Evolutionary conservation across 2,888 invertebrate species (phyloP).

Genomic region (Apamea epomidion): DNA sequence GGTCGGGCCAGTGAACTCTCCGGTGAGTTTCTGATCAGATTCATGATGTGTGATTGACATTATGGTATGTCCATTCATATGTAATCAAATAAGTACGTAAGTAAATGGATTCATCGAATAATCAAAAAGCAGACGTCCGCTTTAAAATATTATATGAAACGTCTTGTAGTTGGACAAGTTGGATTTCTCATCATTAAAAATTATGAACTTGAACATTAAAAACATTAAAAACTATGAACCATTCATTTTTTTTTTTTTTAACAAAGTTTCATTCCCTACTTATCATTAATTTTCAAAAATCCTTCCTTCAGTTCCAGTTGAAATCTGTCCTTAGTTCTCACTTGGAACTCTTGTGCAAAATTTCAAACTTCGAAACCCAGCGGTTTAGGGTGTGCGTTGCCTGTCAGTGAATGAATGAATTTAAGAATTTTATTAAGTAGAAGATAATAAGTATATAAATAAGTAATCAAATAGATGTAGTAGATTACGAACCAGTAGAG

Average conservation of each 20-base stretch:
- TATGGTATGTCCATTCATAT: not conserved
- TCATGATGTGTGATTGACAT: constrained; percentile 19
- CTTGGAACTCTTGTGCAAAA: not conserved
- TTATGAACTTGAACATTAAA: too few relatives aligned
- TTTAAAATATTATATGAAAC: not conserved
- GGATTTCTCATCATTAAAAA: not conserved
- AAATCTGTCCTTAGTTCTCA: too few relatives aligned
- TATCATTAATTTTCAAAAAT: not conserved
- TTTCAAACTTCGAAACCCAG: not conserved
- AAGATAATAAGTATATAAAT: not conserved
- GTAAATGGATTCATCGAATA: not conserved
- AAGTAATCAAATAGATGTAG: not conserved
- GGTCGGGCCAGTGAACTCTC: constrained; percentile 58
- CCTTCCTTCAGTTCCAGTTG: not conserved
- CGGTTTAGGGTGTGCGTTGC: not conserved
- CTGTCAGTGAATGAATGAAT: not conserved
- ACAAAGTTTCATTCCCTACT: not conserved
- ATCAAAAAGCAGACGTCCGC: not conserved
- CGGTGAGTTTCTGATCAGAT: constrained; percentile 12
- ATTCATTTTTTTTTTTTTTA: too few relatives aligned
- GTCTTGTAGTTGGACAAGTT: not conserved
- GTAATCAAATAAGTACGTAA: not conserved
- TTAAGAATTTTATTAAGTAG: not conserved
- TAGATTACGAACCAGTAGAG: not conserved
- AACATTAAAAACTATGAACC: too few relatives aligned